A percentile compares a stretch with the other conserved stretches of the same genome.
These are phyloP conservation scores for Zygogramma bicolorata DNA, from an alignment of 2,888 invertebrate genomes.

Conservation along the genomic window DNA sequence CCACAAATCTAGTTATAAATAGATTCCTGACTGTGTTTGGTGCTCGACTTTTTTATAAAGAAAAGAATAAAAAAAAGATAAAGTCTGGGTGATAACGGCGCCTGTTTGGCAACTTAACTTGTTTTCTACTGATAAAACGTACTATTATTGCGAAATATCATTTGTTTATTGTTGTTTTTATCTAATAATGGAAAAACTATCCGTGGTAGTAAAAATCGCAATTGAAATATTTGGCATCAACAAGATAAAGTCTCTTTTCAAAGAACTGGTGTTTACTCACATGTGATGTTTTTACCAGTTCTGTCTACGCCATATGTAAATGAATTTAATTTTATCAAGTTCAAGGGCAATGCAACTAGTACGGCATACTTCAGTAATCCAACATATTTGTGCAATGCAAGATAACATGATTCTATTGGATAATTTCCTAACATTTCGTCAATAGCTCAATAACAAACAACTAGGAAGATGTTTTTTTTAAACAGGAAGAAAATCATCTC, in stretches of 20 bases:
- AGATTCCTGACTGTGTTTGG: background rate
- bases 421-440: background rate
- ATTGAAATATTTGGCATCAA: conserved; percentile 13
- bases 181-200: background rate
- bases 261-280: conserved; percentile 7
- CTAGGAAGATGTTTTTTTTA: too few relatives aligned
- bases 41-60: background rate
- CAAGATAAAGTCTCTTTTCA: conserved; percentile 21
- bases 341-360: background rate
- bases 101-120: background rate
- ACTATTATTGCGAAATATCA: background rate
- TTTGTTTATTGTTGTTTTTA: background rate
- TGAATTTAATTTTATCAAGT: background rate
- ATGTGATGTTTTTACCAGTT: conserved; percentile 9
- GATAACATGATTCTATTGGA: background rate
- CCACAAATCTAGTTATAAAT: background rate
- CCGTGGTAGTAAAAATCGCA: conserved; percentile 1
- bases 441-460: background rate
- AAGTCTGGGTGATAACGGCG: background rate
- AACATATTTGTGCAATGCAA: background rate
- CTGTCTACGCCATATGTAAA: background rate
- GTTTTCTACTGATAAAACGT: background rate
- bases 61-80: background rate
- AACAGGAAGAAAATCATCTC: too few relatives aligned
- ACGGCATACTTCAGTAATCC: background rate